These are phyloP conservation scores for Tetragonula clypearis DNA, from an alignment of 1,140 invertebrate species.

Conservation along the genomic window DNA sequence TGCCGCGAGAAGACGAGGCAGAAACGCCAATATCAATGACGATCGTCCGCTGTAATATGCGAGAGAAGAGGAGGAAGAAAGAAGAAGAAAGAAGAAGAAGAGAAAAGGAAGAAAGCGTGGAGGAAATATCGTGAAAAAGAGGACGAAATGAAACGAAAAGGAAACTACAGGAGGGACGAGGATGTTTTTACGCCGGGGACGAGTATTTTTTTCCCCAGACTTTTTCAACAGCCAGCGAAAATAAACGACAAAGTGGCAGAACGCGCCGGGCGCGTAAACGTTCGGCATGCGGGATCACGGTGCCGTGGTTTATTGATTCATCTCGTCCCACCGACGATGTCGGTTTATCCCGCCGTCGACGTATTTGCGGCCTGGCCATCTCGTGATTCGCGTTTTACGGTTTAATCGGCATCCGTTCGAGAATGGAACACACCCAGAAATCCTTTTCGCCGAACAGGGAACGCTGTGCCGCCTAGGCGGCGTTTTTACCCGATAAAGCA, in stretches of 20 bases:
- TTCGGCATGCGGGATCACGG: slow-evolving; percentile 40
- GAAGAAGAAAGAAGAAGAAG: neutral
- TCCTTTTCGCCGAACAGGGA: neutral
- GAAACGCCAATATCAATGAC: neutral
- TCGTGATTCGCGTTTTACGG: slow-evolving; percentile 63
- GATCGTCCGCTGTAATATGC: neutral
- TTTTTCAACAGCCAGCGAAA: slow-evolving; percentile 15
- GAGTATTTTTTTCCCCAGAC: slow-evolving; percentile 34
- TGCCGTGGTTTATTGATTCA: slow-evolving; percentile 63
- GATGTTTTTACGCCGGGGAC: neutral
- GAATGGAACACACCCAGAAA: slow-evolving; percentile 20
- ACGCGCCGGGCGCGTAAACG: slow-evolving; percentile 42
- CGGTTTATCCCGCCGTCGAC: slow-evolving; percentile 63
- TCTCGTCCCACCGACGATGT: slow-evolving; percentile 55
- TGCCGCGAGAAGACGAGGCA: neutral
- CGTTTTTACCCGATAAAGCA: neutral
- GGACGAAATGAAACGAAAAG: neutral
- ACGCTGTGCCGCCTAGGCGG: neutral
- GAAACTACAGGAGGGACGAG: neutral
- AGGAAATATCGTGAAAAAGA: neutral
- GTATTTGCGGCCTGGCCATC: slow-evolving; percentile 59
- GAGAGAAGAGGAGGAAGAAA: neutral
- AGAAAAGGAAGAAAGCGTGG: too few relatives aligned
- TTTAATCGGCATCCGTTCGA: slow-evolving; percentile 53
- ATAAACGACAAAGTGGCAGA: slow-evolving; percentile 35